phyloP scores from a whole-genome alignment of 92 coral and sea anemone species.

The Heteractis magnifica region DNA sequence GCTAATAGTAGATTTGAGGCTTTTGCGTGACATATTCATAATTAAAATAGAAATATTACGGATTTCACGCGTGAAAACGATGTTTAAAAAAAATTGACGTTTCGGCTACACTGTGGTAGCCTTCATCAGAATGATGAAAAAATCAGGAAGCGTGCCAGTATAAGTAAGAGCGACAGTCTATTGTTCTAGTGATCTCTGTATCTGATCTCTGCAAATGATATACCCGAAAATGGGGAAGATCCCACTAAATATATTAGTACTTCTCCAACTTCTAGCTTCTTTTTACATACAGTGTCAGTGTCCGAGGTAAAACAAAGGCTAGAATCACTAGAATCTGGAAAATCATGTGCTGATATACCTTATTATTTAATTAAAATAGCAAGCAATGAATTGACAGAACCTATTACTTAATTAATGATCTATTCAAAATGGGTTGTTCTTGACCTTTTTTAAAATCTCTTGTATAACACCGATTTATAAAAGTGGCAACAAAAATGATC shows the following conservation, averaged over 20 bases:
- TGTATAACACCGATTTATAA: constrained; percentile 52
- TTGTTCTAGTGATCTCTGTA: too few species aligned
- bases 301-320: constrained; percentile 39
- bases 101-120: too few species aligned
- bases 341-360: constrained; percentile 36
- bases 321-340: constrained; percentile 29
- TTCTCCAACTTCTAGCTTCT: constrained; percentile 46
- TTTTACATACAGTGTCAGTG: constrained; percentile 43
- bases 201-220: too few species aligned
- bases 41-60: too few species aligned
- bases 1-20: too few species aligned
- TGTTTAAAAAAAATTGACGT: too few species aligned
- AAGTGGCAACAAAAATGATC: constrained; percentile 45
- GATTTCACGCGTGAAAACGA: too few species aligned
- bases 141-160: too few species aligned
- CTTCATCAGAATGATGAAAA: too few species aligned
- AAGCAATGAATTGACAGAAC: constrained; percentile 31
- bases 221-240: neutral
- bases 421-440: constrained; percentile 57
- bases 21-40: too few species aligned
- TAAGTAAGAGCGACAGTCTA: too few species aligned
- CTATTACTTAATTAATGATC: constrained; percentile 59
- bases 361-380: constrained; percentile 37
- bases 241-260: constrained; percentile 31
- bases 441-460: constrained; percentile 52